phyloP scores from a whole-genome alignment of 2,113 vertebrate genomes.

The Camarhynchus parvulus region DNA sequence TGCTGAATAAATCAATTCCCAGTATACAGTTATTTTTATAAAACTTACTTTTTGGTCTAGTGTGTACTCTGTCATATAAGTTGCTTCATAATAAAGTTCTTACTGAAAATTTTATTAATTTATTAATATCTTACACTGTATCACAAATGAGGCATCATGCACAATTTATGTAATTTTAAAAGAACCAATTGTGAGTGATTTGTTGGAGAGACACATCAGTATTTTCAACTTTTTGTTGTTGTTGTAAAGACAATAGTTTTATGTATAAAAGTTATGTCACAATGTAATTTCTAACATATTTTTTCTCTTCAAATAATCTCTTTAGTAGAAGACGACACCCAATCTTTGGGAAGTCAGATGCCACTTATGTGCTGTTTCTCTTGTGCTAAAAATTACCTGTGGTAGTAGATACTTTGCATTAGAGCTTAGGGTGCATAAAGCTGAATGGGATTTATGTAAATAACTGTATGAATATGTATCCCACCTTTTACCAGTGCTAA shows the following conservation, averaged over 20 bases:
- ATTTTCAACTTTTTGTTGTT: not conserved
- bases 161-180: not conserved
- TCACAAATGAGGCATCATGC: not conserved
- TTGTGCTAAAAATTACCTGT: slow-evolving; percentile 39
- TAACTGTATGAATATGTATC: slow-evolving; percentile 60
- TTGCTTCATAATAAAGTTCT: not conserved
- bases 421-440: slow-evolving; percentile 35
- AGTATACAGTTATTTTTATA: not conserved
- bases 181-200: not conserved
- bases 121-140: not conserved
- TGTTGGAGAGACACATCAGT: not conserved
- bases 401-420: slow-evolving; percentile 5
- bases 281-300: not conserved
- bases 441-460: slow-evolving; percentile 64
- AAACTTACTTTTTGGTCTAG: not conserved
- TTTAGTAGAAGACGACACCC: not conserved
- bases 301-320: not conserved
- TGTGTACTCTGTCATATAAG: not conserved
- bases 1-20: not conserved
- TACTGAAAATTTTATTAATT: not conserved
- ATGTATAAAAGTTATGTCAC: not conserved
- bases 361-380: not conserved
- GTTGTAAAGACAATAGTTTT: not conserved
- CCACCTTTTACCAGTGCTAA: slow-evolving; percentile 35
- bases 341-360: slow-evolving; percentile 14